Percentiles rank a stretch among this genome's conserved stretches.
phyloP scores from a whole-genome alignment of 2,888 invertebrate genomes.

The Xylocampa areola region DNA sequence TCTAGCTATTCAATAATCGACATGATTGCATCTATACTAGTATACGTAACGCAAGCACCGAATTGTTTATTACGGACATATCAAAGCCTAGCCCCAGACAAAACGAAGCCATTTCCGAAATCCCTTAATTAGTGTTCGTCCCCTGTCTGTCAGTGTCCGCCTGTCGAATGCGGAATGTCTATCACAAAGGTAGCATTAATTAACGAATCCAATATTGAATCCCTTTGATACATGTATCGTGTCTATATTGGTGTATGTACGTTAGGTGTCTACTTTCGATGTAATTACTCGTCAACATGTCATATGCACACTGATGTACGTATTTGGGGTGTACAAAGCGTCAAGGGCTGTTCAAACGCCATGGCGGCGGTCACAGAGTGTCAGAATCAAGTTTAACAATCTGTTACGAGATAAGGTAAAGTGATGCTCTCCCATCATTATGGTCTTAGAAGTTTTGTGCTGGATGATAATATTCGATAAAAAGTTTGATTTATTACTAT shows the following conservation, averaged over 20 bases:
- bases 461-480: too few relatives aligned
- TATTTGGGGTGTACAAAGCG: slow-evolving; percentile 69
- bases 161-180: slow-evolving; percentile 63
- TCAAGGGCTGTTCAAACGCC: slow-evolving; percentile 57
- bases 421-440: too few relatives aligned
- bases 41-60: slow-evolving; percentile 22
- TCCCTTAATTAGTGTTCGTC: slow-evolving; percentile 64
- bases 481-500: too few relatives aligned
- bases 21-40: slow-evolving; percentile 38
- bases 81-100: slow-evolving; percentile 48
- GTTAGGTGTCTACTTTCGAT: slow-evolving; percentile 65
- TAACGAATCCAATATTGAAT: slow-evolving; percentile 75
- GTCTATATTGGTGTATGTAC: slow-evolving; percentile 31
- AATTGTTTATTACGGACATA: slow-evolving; percentile 50
- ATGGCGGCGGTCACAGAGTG: slow-evolving; percentile 37
- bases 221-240: slow-evolving; percentile 58
- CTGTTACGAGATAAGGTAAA: background rate
- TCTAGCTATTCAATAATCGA: slow-evolving; percentile 45
- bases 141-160: slow-evolving; percentile 63
- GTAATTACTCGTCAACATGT: slow-evolving; percentile 75
- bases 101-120: slow-evolving; percentile 59
- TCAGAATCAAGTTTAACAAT: slow-evolving; percentile 18
- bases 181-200: slow-evolving; percentile 76
- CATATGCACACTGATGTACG: slow-evolving; percentile 66
- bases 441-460: too few relatives aligned